A percentile compares a stretch with the other conserved stretches of the same genome.
phyloP scores from a whole-genome alignment of 1,140 invertebrate genomes.

The Varroa destructor region DNA sequence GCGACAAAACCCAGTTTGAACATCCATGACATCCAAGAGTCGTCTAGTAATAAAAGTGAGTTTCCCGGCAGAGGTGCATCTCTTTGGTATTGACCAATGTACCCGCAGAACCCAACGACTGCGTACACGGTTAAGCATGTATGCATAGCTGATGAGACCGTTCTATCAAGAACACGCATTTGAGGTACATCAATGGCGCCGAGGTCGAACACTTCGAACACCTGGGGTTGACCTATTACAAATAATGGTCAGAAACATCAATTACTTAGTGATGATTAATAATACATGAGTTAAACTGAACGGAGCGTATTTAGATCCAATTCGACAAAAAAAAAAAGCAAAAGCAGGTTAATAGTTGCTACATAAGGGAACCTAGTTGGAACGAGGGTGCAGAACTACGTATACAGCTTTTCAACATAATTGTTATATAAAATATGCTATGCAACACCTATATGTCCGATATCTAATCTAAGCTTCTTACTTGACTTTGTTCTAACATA shows the following conservation, averaged over 20 bases:
- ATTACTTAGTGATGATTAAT: no score
- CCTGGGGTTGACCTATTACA: constrained; percentile 45
- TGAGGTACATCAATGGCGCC: constrained; percentile 48
- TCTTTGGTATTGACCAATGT: constrained; percentile 65
- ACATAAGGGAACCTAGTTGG: background rate
- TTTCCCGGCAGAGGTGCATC: constrained; percentile 57
- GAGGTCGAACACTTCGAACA: constrained; percentile 84
- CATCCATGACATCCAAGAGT: constrained; percentile 62
- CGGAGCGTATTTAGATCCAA: background rate
- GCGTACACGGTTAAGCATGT: constrained; percentile 11
- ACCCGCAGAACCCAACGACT: constrained; percentile 77
- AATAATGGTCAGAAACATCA: no score
- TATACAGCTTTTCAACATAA: no score
- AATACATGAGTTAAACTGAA: background rate
- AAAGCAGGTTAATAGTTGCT: background rate
- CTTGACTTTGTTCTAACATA: constrained; percentile 75
- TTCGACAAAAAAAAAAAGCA: background rate
- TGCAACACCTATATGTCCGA: no score
- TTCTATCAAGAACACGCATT: constrained; percentile 32
- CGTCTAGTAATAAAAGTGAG: constrained; percentile 68
- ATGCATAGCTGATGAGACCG: constrained; percentile 35
- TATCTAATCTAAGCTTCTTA: background rate
- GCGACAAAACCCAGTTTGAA: constrained; percentile 87
- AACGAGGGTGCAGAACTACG: constrained; percentile 1
- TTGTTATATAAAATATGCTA: no score